Base-by-base conservation (phyloP, 1,140 invertebrate genomes). In the Lasaia peninsularis region DNA sequence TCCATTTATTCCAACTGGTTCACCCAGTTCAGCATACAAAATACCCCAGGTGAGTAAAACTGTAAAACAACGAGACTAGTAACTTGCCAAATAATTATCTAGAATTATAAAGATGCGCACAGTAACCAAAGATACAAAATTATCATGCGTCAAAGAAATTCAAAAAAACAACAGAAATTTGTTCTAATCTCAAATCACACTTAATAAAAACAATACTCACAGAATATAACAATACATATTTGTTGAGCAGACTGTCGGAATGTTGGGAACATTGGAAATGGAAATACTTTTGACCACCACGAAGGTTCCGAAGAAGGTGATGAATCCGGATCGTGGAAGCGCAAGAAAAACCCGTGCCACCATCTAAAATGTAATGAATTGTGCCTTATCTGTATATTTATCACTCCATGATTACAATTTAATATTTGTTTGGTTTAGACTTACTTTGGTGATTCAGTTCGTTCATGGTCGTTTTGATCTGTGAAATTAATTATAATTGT, bases 21-120 rank as follows among this genome's bases (percentile, higher is more conserved):
- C 79, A 2, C 94, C 94, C 6, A 96, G 90, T 51, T 97, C 75
- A 10, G 91, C 89, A 73, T 92, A 96, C 1, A 95, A 80, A 3
- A 95, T 90, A 32, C 94, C 93, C 95, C 95, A 97, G n/a, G 93
- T 83, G 9, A 96, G 83, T 3, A 95, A 69, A 55, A 94, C 94
- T 88, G 69, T n/a, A n/a, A n/a, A n/a, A n/a, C n/a, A n/a, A n/a
- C n/a, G n/a, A n/a, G n/a, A n/a, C n/a, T n/a, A n/a, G n/a, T n/a
- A n/a, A n/a, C n/a, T n/a, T n/a, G n/a, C n/a, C n/a, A n/a, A n/a
- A n/a, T n/a, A n/a, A n/a, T n/a, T n/a, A n/a, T n/a, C n/a, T n/a
- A n/a, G n/a, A n/a, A n/a, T n/a, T n/a, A n/a, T n/a, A n/a, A n/a
- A n/a, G n/a, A n/a, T n/a, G n/a, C n/a, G n/a, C n/a, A n/a, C n/a